Evolutionary conservation across 1,140 invertebrate genomes (phyloP), one percentile per base, ranked within the genome.

Genomic region (Pteromalus puparum): DNA sequence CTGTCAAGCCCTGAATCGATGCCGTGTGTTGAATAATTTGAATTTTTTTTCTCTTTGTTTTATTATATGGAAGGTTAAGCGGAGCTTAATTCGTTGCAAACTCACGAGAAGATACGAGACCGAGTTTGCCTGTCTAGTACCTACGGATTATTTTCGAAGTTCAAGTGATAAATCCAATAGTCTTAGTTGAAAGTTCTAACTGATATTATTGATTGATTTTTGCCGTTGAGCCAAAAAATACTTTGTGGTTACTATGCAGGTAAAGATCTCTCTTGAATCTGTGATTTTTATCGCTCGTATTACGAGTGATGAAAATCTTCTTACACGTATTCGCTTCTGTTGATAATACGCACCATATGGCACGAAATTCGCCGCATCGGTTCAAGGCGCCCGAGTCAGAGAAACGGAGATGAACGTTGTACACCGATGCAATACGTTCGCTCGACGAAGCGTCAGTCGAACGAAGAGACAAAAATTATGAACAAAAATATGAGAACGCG

Each of bases 101-200:
- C 53, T 61, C 67, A 13, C 7, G 67, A 13, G 67, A 34, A 34
- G 80, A 34, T 34, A 3, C 73, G 12, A 42, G 72, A 42, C 13
- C 34, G n/a, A 48, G 24, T 46, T 72, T 81, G 26, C 84, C 34
- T 77, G 79, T 81, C 38, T 28, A 77, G 18, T 72, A 61, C 2
- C 83, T 81, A 42, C 79, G 61, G 79, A 85, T 85, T 34, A 81
- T 77, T 81, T 68, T 81, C 28, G 34, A 77, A 24, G 79, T 61
- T 61, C 79, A 81, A 30, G 68, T 67, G 9, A 78, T 26, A 83
- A 78, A 83, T 83, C 75, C 18, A 67, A 78, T 83, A 28, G 28
- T 72, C 65, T 78, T n/a, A 72, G 70, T 75, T 84, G 42, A 34
- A 61, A 0, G 28, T 6, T 9, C 28, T 75, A 65, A 80, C 77